A percentile compares a stretch with the other conserved stretches of the same genome.
phyloP scores from a whole-genome alignment of 1,140 invertebrate species.

The Cydia fagiglandana region DNA sequence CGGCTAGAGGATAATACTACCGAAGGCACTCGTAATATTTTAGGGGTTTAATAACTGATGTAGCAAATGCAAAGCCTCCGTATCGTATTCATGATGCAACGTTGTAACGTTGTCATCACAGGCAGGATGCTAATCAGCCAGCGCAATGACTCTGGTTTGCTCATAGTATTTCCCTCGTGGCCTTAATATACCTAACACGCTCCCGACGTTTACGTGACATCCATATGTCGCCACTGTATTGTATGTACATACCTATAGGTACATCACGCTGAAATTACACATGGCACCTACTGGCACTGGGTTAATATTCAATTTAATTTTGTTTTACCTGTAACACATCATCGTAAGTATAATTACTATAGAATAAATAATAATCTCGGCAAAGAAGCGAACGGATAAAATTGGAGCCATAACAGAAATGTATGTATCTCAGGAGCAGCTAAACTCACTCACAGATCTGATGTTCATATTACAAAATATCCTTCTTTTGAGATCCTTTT shows the following conservation, averaged over 20 bases:
- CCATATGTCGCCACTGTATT: neutral
- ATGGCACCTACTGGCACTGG: no score
- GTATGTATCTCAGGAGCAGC: neutral
- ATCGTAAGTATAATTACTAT: no score
- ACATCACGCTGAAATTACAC: no score
- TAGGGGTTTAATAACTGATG: no score
- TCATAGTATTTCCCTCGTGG: neutral
- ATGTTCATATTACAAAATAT: neutral
- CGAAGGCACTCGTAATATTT: no score
- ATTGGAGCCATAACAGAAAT: no score
- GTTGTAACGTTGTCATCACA: neutral
- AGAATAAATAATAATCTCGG: no score
- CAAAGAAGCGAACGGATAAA: no score
- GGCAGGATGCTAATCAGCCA: conserved; percentile 5
- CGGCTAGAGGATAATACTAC: no score
- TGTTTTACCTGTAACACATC: no score
- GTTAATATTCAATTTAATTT: no score
- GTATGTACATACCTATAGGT: neutral
- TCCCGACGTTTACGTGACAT: neutral
- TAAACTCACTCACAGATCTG: neutral
- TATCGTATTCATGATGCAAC: neutral
- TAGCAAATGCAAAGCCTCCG: neutral
- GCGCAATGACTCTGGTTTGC: neutral
- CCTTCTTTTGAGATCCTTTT: neutral
- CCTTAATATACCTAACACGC: neutral